Evolutionary conservation across 2,797 vertebrate species (phyloP), one percentile per base, ranked within the genome.

Genomic region (Vireo griseus): DNA sequence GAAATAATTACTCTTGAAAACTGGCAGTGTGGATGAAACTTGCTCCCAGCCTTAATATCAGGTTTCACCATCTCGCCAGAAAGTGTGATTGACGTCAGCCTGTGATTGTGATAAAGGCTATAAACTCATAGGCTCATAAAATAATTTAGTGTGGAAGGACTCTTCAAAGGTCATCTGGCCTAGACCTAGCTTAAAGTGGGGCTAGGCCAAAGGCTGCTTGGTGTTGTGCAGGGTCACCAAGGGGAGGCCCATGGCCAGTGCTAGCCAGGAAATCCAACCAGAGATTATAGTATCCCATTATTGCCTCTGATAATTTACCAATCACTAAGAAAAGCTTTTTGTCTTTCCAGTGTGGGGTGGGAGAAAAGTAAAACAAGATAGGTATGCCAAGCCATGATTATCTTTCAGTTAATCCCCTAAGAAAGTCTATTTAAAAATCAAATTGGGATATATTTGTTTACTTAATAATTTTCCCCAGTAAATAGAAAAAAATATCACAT

Each of bases 1-100:
- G 80, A 78, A 79, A 69, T 95, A 89, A 92, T 94, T 88, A 67
- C 65, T 83, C 52, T 54, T 83, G 87, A 87, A 89, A 94, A 67
- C 65, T 35, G 55, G 72, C 86, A 69, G 26, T 31, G 31, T 33
- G 68, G 74, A 62, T 92, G 61, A 88, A 94, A 87, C 74, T 88
- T 47, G 52, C 50, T 92, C 63, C 45, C 37, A 82, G 66, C 67
- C 37, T 95, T 76, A 76, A n/a, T 90, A 95, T 74, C 65, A 65
- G 31, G 57, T 87, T 87, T 94, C 65, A 61, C 22, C 6, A 0
- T 88, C 54, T 77, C 94, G 72, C 86, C 87, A 92, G 75, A 57
- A 40, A 57, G 19, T 50, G 54, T 92, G 75, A 85, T 82, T 79
- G 84, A 87, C 3, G 11, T 87, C 61, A 91, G 39, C 35, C 62